Base-by-base conservation (phyloP, 2,797 vertebrate species). In the Sebastes cheni region DNA sequence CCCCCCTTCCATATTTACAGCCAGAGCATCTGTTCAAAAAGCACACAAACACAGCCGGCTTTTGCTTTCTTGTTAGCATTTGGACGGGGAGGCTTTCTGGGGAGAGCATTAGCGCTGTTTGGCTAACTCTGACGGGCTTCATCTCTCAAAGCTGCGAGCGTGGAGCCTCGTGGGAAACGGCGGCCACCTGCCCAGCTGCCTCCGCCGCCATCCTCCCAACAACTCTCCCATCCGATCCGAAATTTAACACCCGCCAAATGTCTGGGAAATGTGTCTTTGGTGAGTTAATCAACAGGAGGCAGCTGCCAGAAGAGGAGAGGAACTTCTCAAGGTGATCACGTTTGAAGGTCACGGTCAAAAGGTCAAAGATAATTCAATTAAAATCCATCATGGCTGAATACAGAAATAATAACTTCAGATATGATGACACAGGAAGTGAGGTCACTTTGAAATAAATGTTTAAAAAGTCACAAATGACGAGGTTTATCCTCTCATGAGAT, bases 61-160 rank as follows among this genome's bases (percentile, higher is more conserved):
- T 64, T 32, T 60, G 75, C 67, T 54, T 62, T 18, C 87, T 72
- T 82, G 82, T 83, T 82, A 85, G 72, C 67, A 5, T 86, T 82
- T 86, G 73, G 83, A 79, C 12, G 16, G 42, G 56, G 52, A 74
- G 65, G 81, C 86, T 88, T 92, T 82, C 76, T 61, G 54, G 86
- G 83, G 86, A 85, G 78, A 74, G 76, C 82, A 86, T 90, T 91
- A 89, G 89, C 77, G 72, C 81, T 85, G 85, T 90, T 91, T 88
- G 79, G 82, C 80, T 82, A 90, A 87, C 79, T 87, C 86, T 87
- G 85, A 83, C 74, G 80, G 81, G 82, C 79, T 73, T 86, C 83
- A 78, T 86, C 88, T 88, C 84, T 88, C 83, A 84, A 29, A 60
- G 84, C 81, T 12, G 70, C 78, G 32, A 67, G 81, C 11, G 50